These are phyloP conservation scores for Agapornis canus DNA, from an alignment of 2,797 vertebrate genomes.

Conservation along the genomic window DNA sequence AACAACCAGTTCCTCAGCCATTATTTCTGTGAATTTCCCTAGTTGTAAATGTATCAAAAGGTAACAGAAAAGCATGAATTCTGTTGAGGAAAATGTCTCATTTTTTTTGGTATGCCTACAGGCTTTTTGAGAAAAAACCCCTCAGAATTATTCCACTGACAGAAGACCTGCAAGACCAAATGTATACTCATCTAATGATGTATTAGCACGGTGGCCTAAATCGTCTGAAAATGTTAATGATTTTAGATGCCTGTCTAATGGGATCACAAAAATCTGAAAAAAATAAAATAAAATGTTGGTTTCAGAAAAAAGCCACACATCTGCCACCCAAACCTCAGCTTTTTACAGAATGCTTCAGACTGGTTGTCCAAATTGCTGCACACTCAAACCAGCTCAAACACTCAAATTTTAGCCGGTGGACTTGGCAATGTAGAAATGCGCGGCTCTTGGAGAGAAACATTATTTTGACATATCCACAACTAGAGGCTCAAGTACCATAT, in stretches of 20 bases:
- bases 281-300: rapidly evolving
- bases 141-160: not conserved
- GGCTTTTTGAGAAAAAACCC: not conserved
- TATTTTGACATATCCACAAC: not conserved
- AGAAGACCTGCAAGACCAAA: not conserved
- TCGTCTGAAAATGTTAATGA: not conserved
- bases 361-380: not conserved
- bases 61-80: conserved; percentile 23
- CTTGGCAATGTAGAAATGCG: not conserved
- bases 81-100: not conserved
- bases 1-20: conserved; percentile 30
- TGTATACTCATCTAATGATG: not conserved
- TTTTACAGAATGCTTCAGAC: not conserved
- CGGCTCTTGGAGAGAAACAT: not conserved
- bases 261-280: not conserved
- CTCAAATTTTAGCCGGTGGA: not conserved
- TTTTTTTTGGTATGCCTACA: not conserved
- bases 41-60: conserved; percentile 53
- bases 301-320: not conserved
- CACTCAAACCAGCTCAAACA: not conserved
- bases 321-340: not conserved
- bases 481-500: not conserved
- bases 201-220: not conserved
- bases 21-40: conserved; percentile 50
- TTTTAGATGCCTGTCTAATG: not conserved